Conservation (phyloP, 2,888 invertebrate species). For the Microdon myrmicae region DNA sequence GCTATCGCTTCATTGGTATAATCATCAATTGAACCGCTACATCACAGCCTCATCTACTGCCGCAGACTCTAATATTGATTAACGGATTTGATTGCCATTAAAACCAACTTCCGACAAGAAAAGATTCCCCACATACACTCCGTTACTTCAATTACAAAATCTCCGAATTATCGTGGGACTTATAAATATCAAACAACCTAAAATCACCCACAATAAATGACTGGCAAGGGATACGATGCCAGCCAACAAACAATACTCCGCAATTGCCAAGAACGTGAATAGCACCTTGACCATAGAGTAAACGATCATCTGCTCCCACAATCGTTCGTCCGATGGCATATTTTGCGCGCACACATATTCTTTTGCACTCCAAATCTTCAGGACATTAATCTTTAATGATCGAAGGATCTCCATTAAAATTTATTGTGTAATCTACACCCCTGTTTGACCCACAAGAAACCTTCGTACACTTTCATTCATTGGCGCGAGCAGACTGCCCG, state of each 20-base stretch:
- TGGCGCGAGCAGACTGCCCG: slow-evolving; percentile 1
- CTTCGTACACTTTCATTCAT: slow-evolving; percentile 48
- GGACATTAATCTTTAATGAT: slow-evolving; percentile 51
- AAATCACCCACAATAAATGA: slow-evolving; percentile 48
- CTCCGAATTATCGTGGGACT: slow-evolving; percentile 20
- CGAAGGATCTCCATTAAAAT: slow-evolving; percentile 41
- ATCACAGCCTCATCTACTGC: too few species aligned
- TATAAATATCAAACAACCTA: slow-evolving; percentile 33
- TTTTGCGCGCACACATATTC: slow-evolving; percentile 30
- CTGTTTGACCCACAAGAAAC: slow-evolving; percentile 51
- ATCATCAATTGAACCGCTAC: too few species aligned
- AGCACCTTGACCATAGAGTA: slow-evolving; percentile 45
- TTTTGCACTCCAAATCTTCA: slow-evolving; percentile 10
- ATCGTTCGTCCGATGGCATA: slow-evolving; percentile 10
- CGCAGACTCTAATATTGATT: too few species aligned
- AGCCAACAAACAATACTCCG: slow-evolving; percentile 6
- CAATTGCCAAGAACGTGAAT: slow-evolving; percentile 32
- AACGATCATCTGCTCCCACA: slow-evolving; percentile 49
- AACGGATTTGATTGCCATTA: too few species aligned
- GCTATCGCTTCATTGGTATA: too few species aligned
- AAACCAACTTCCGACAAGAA: too few species aligned
- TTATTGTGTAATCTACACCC: slow-evolving; percentile 51
- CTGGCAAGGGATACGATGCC: slow-evolving; percentile 36
- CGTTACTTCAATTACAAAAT: too few species aligned
- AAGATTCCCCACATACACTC: too few species aligned